phyloP scores from a whole-genome alignment of 2,797 vertebrate species.

The Hydrophis major region DNA sequence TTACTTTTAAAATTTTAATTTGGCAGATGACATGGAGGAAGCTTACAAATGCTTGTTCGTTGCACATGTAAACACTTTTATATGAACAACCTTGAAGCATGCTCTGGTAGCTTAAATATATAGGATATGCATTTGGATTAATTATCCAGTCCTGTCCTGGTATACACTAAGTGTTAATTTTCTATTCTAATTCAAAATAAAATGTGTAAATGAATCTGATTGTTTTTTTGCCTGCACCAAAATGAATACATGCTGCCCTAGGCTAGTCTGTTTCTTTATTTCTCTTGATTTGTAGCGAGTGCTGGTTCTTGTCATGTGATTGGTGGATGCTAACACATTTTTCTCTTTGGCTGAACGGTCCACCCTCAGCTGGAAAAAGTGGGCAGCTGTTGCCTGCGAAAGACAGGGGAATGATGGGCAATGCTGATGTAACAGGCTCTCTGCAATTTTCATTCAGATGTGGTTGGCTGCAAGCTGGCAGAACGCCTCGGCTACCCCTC shows the following conservation, averaged over 20 bases:
- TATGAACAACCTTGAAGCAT: not conserved
- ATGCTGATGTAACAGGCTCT: constrained; percentile 76
- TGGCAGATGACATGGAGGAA: not conserved
- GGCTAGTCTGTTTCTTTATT: not conserved
- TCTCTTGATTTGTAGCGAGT: not conserved
- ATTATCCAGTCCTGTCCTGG: not conserved
- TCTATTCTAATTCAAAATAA: not conserved
- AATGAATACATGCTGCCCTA: not conserved
- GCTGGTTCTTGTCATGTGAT: not conserved
- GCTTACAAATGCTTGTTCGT: not conserved
- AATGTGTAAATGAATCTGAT: not conserved
- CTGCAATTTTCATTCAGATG: constrained; percentile 69
- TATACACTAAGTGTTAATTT: not conserved
- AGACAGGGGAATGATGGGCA: constrained; percentile 65
- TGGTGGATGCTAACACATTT: not conserved
- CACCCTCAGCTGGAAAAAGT: constrained; percentile 31
- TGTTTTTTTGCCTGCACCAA: not conserved
- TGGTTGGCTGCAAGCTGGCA: constrained; percentile 65
- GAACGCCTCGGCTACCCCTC: constrained; percentile 63
- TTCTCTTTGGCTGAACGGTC: constrained; percentile 30
- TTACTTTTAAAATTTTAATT: not conserved
- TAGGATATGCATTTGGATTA: not conserved
- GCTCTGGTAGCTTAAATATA: not conserved
- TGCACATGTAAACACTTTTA: not conserved
- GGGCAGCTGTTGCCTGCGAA: constrained; percentile 33